Evolutionary conservation across 2,888 invertebrate species (phyloP).

Genomic region (Poecilus cupreus): DNA sequence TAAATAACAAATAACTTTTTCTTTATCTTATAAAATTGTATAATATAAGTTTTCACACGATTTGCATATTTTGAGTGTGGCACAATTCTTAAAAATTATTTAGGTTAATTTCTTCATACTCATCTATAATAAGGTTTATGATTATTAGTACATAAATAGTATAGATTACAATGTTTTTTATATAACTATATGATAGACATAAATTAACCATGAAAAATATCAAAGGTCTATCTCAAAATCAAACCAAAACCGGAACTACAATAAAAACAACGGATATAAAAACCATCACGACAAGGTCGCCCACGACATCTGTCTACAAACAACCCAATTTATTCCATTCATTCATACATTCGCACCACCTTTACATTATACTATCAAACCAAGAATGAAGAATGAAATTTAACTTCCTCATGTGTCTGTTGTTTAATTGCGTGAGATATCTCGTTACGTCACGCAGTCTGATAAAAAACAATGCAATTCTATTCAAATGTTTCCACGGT

Average conservation of each 20-base stretch:
- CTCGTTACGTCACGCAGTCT: slow-evolving; percentile 43
- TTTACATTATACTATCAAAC: background rate
- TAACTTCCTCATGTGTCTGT: background rate
- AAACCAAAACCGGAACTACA: background rate
- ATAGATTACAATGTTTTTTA: too few relatives aligned
- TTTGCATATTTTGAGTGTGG: too few relatives aligned
- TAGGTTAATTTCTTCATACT: too few relatives aligned
- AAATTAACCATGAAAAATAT: background rate
- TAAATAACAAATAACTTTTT: too few relatives aligned
- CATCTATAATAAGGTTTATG: too few relatives aligned
- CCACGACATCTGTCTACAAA: slow-evolving; percentile 2
- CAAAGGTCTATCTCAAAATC: background rate
- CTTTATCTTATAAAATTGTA: too few relatives aligned
- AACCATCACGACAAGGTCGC: slow-evolving; percentile 15
- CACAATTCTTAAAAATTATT: too few relatives aligned
- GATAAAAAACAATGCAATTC: slow-evolving; percentile 46
- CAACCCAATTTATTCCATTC: slow-evolving; percentile 25
- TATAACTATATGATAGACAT: too few relatives aligned
- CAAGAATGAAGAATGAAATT: slow-evolving; percentile 12
- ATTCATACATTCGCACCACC: slow-evolving; percentile 31
- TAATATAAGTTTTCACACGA: too few relatives aligned
- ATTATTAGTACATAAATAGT: too few relatives aligned
- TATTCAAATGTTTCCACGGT: slow-evolving; percentile 37
- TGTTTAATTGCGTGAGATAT: slow-evolving; percentile 38
- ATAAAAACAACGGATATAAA: background rate